These are phyloP conservation scores for Pararge aegeria DNA, from an alignment of 1,140 invertebrate species.

Conservation along the genomic window DNA sequence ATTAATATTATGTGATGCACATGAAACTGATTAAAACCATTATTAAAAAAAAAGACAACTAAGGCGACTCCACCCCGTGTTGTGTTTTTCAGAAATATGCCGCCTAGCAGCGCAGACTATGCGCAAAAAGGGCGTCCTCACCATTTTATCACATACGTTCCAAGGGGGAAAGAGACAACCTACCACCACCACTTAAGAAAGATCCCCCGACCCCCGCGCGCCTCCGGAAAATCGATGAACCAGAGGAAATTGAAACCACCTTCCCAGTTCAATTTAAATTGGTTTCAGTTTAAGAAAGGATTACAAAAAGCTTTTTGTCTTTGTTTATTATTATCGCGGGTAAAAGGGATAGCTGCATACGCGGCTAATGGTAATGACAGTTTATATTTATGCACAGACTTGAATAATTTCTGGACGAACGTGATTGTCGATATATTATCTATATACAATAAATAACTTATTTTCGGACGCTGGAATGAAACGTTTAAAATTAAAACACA, in stretches of 20 bases:
- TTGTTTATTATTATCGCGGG: conserved; percentile 59
- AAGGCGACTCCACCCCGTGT: conserved; percentile 4
- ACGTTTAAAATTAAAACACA: conserved; percentile 5
- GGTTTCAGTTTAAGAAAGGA: conserved; percentile 43
- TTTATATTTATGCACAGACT: conserved; percentile 45
- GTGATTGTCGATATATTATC: conserved; percentile 35
- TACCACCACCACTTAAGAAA: conserved; percentile 33
- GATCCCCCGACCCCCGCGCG: conserved; percentile 32
- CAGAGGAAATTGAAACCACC: conserved; percentile 33
- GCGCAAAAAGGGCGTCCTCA: conserved; percentile 74
- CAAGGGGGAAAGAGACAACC: conserved; percentile 48
- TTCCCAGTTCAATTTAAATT: conserved; percentile 38
- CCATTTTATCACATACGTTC: conserved; percentile 72
- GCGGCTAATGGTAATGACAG: conserved; percentile 47
- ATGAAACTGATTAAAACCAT: neutral
- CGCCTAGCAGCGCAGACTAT: conserved; percentile 75
- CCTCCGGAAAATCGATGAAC: conserved; percentile 36
- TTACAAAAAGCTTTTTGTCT: conserved; percentile 60
- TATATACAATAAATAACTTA: conserved; percentile 28
- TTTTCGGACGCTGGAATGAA: conserved; percentile 16
- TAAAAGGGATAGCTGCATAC: conserved; percentile 45
- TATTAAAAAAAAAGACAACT: neutral
- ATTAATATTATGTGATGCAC: no score
- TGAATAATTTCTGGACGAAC: conserved; percentile 42
- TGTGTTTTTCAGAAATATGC: conserved; percentile 60